Evolutionary conservation across 2,888 invertebrate species (phyloP), one percentile per base, ranked within the genome.

Genomic region (Apotomis betuletana): DNA sequence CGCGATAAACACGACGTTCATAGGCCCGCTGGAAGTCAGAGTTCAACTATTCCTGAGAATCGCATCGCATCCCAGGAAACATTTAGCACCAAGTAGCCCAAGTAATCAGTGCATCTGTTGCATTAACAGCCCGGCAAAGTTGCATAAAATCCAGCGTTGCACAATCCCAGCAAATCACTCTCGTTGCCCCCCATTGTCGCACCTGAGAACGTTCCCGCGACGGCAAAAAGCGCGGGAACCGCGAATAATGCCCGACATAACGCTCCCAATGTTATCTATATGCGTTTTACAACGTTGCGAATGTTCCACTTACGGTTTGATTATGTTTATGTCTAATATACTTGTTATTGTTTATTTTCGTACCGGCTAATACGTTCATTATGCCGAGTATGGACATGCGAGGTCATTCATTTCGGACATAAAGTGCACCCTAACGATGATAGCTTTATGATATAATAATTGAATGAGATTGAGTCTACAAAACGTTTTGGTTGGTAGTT

Each of bases 191-290:
- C 90, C 88, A 92, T 92, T 92, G 92, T 91, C 85, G 87, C 90
- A 91, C 87, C 86, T 92, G 93, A 86, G 93, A 93, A 92, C 86
- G 85, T 93, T 93, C 93, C 92, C 93, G 92, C 92, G 92, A 86
- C 82, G 81, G 85, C 89, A 92, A 93, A 93, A 93, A 92, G 88
- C 93, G 92, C 92, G 93, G 92, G 93, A 93, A 91, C 78, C 82
- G 82, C 89, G 89, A 91, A 92, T 90, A 88, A 91, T 89, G 87
- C 88, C 89, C 90, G 88, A 90, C 91, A 91, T 92, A 90, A 90
- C 89, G 87, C 88, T 87, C 87, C 89, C 81, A 90, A 92, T 91
- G 89, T 89, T 92, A 92, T 92, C 90, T 91, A 81, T 83, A 77
- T 78, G 76, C 75, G 70, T 80, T 87, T 89, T 88, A 87, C 89